Evolutionary conservation across 2,797 vertebrate genomes (phyloP).

Genomic region (Cynodonichthys magdalenae): DNA sequence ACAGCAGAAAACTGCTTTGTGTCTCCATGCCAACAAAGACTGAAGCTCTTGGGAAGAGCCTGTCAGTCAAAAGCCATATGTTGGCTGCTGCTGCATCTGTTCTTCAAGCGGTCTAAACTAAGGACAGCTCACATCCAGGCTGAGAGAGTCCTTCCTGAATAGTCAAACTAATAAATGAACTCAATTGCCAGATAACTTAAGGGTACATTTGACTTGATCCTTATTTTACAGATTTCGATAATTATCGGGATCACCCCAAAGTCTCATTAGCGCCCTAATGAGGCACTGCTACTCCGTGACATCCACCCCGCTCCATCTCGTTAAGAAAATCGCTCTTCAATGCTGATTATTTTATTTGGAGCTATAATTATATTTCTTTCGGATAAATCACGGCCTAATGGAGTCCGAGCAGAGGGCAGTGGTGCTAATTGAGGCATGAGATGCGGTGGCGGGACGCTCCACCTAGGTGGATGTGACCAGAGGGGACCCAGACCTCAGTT

Average conservation of each 20-base stretch:
- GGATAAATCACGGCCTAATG: slow-evolving; percentile 99
- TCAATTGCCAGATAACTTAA: slow-evolving; percentile 80
- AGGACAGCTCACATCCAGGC: slow-evolving; percentile 41
- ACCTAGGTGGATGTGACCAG: slow-evolving; percentile 73
- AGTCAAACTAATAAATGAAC: slow-evolving; percentile 71
- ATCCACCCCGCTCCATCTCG: slow-evolving; percentile 94
- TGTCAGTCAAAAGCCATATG: slow-evolving; percentile 48
- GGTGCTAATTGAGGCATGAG: slow-evolving; percentile 91
- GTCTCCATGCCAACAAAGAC: slow-evolving; percentile 36
- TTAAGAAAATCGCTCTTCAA: slow-evolving; percentile 99
- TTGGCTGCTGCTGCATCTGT: slow-evolving; percentile 24
- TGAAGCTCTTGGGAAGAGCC: slow-evolving; percentile 27
- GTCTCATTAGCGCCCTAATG: slow-evolving; percentile 97
- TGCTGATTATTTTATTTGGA: slow-evolving; percentile 99
- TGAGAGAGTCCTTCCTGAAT: slow-evolving; percentile 60
- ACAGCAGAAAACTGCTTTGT: slow-evolving; percentile 25
- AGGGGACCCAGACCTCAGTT: slow-evolving; percentile 18
- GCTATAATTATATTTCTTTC: slow-evolving; percentile 99
- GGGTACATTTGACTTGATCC: slow-evolving; percentile 83
- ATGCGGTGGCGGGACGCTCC: slow-evolving; percentile 84
- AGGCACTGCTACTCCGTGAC: slow-evolving; percentile 97
- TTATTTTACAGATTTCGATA: slow-evolving; percentile 85
- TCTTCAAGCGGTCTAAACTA: slow-evolving; percentile 45
- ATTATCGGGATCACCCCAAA: slow-evolving; percentile 85
- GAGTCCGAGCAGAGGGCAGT: slow-evolving; percentile 95